A percentile compares a stretch with the other conserved stretches of the same genome.
Conservation (phyloP, 2,113 vertebrate species). For the Larimichthys crocea region DNA sequence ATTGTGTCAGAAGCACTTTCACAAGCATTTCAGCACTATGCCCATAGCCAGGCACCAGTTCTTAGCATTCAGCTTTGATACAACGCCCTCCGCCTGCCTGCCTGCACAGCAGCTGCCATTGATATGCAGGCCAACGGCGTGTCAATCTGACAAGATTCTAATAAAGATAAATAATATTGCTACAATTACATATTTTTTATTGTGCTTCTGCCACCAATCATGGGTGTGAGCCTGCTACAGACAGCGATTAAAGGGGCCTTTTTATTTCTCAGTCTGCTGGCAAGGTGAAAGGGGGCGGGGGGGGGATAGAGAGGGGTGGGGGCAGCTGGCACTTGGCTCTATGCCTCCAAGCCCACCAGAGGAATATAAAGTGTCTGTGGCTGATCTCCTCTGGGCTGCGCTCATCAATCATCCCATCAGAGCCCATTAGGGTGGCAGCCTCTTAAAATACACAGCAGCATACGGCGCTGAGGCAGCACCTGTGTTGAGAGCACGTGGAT, state of each 20-base stretch:
- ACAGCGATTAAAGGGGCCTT: conserved; percentile 71
- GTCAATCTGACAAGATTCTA: conserved; percentile 85
- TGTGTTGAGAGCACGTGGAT: conserved; percentile 61
- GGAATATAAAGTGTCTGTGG: conserved; percentile 82
- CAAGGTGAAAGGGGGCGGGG: conserved; percentile 37
- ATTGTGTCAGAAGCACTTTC: conserved; percentile 39
- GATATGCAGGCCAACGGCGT: conserved; percentile 76
- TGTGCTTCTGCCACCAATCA: conserved; percentile 77
- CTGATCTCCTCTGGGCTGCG: conserved; percentile 77
- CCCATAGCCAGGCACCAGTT: conserved; percentile 19
- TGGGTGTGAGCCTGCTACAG: conserved; percentile 51
- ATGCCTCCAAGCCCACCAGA: conserved; percentile 73
- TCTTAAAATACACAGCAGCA: conserved; percentile 76
- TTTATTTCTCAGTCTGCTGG: conserved; percentile 72
- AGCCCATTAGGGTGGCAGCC: conserved; percentile 80
- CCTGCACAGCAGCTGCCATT: conserved; percentile 69
- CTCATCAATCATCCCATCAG: conserved; percentile 87
- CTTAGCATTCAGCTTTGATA: conserved; percentile 46
- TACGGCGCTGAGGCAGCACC: conserved; percentile 77
- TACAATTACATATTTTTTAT: conserved; percentile 80
- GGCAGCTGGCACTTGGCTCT: conserved; percentile 70
- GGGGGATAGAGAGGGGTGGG: background rate
- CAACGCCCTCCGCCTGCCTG: conserved; percentile 16
- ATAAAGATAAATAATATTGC: conserved; percentile 87
- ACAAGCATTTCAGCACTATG: conserved; percentile 17